Percentiles rank a stretch among this genome's conserved stretches.
These are phyloP conservation scores for Neoscelio sp. DNA, from an alignment of 2,888 invertebrate species.

Conservation along the genomic window DNA sequence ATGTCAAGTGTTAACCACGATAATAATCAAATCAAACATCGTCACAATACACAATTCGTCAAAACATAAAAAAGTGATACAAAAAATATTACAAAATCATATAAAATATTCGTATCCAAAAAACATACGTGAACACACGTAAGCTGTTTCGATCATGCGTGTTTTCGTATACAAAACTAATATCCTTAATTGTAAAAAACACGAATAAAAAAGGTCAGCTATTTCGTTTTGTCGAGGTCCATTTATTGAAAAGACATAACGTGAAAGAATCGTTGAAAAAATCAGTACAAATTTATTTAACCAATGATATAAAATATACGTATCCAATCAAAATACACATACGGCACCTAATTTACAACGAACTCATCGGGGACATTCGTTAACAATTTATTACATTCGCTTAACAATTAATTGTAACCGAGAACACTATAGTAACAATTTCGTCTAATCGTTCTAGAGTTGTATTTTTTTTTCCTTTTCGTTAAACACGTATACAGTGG, in stretches of 20 bases:
- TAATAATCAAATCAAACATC: no score
- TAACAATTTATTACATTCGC: conserved; percentile 42
- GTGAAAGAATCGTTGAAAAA: conserved; percentile 25
- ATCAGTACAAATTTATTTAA: conserved; percentile 40
- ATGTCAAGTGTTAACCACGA: no score
- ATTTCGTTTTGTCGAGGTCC: conserved; percentile 22
- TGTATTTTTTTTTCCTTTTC: neutral
- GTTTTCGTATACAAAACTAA: neutral
- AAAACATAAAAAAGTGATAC: no score
- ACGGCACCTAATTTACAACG: conserved; percentile 42
- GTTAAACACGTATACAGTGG: conserved; percentile 22
- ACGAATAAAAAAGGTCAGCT: conserved; percentile 29
- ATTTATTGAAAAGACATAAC: conserved; percentile 41
- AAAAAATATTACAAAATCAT: no score
- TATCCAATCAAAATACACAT: conserved; percentile 13
- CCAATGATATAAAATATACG: conserved; percentile 41
- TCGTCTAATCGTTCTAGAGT: neutral
- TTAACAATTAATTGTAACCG: conserved; percentile 32
- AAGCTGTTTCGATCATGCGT: neutral
- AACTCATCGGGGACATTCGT: conserved; percentile 21
- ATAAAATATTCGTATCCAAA: no score
- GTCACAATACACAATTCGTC: no score
- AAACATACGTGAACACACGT: no score
- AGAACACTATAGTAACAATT: conserved; percentile 35
- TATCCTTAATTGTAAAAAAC: neutral